Base-by-base conservation (phyloP, 2,797 vertebrate species). In the Threskiornis aethiopicus region DNA sequence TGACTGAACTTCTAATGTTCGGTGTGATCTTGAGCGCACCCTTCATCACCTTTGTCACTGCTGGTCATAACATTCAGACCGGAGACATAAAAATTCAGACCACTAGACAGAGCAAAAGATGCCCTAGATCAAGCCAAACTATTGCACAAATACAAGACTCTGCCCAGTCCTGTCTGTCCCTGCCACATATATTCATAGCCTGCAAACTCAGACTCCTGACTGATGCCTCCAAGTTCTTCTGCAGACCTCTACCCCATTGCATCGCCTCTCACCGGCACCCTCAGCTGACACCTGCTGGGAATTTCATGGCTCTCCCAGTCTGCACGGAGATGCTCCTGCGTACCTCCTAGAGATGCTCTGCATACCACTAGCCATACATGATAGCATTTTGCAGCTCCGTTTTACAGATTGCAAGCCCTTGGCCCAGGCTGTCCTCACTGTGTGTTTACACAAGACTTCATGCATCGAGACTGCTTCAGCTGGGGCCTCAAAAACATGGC, bases 401-500 rank as follows among this genome's bases (percentile, higher is more conserved):
- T 89, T 59, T 33, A 22, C 49, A 67, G 54, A 37, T 21, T 33
- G 26, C 0, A 5, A 95, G 52, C 20, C 33, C 25, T 58, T 70
- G 72, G 51, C 54, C 31, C 22, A 24, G n/a, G 16, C 65, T 90
- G 25, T 72, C 46, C 49, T 78, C 22, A 6, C 44, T 5, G 21
- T 47, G 61, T 92, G 57, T 94, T 95, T 94, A 75, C 71, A 5
- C 13, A 81, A 85, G 54, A 13, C 73, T 90, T 86, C 65, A 42
- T 39, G 85, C 51, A 59, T 28, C 0, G 0, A 85, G 78, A 46
- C 26, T 84, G 35, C 52, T 52, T 93, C 89, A 92, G 66, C 57
- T 87, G 41, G 72, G 78, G 79, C 91, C 87, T 92, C 89, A 87
- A 89, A 84, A 95, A 62, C 58, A 78, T 1, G 1, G 61, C 85